Base-by-base conservation (phyloP, 2,113 vertebrate genomes). In the Emydocephalus ijimae region DNA sequence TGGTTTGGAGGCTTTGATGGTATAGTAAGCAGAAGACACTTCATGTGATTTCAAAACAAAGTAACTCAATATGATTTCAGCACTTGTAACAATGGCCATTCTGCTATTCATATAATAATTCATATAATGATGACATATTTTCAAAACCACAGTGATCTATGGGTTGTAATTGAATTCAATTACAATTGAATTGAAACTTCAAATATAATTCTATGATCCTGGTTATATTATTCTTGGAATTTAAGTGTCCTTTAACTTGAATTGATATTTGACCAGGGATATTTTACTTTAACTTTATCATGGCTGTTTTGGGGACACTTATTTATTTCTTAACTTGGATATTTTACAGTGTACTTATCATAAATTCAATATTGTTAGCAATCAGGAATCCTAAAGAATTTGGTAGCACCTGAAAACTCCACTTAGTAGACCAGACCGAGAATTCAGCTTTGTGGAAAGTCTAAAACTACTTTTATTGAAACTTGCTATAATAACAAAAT, bases 41-140 rank as follows among this genome's bases (percentile, higher is more conserved):
- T 96, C 92, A 94, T 94, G 88, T 93, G 69, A 94, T 96, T 96
- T 93, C 56, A 92, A 96, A 96, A 90, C 52, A 94, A 95, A 95
- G 93, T 90, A 91, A 92, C 11, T 55, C 96, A 90, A 26, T 90
- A 50, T 11, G 7, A 1, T 48, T 81, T 91, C 61, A 56, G 56
- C 11, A 88, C 34, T 90, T 1, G 39, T 1, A 93, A 93, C 21
- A 92, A 89, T 21, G 14, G 8, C 61, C 54, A 3, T 1, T 93
- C 91, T 91, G 64, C 57, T 54, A 87, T 12, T 4, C 90, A 59
- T 81, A 87, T 92, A 90, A 94, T 94, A 93, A 87, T 12, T 4
- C 90, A 59, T 81, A 87, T 92, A 90, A 94, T 94, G 94, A 61
- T 45, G 90, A 81, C 34, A 55, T 26, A 87, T 90, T n/a, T 91